phyloP scores from a whole-genome alignment of 2,888 invertebrate genomes.

The Lordiphosa andalusiaca region DNA sequence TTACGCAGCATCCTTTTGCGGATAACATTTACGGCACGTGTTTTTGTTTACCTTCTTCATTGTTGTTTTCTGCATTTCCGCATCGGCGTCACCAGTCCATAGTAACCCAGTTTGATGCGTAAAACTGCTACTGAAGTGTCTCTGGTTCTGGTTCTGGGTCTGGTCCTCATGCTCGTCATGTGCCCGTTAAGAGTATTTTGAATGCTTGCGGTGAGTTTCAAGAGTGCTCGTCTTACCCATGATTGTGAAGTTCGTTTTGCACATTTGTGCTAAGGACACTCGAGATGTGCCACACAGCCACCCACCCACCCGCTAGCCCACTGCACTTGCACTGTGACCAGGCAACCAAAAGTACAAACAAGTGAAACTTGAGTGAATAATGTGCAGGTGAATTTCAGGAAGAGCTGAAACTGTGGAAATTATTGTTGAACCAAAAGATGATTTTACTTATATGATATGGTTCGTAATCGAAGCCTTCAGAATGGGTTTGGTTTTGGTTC shows the following conservation, averaged over 20 bases:
- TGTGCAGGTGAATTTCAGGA: slow-evolving; percentile 14
- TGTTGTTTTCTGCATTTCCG: slow-evolving; percentile 48
- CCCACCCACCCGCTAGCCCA: slow-evolving; percentile 6
- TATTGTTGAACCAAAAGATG: neutral
- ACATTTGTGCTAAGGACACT: slow-evolving; percentile 67
- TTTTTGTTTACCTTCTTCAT: slow-evolving; percentile 69
- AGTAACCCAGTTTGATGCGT: slow-evolving; percentile 59
- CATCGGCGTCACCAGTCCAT: slow-evolving; percentile 32
- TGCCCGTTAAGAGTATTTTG: slow-evolving; percentile 51
- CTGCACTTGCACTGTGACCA: slow-evolving; percentile 6
- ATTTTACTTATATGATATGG: no score
- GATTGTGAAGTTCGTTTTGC: slow-evolving; percentile 59
- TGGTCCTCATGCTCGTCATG: slow-evolving; percentile 38
- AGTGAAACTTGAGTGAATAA: slow-evolving; percentile 48
- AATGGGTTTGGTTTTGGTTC: no score
- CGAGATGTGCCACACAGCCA: slow-evolving; percentile 57
- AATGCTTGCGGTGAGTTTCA: slow-evolving; percentile 55
- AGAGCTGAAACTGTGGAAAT: no score
- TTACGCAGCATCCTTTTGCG: slow-evolving; percentile 11
- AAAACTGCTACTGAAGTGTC: slow-evolving; percentile 27
- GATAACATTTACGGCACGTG: slow-evolving; percentile 58
- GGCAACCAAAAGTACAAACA: slow-evolving; percentile 18
- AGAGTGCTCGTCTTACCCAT: slow-evolving; percentile 51
- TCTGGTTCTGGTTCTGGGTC: slow-evolving; percentile 5
- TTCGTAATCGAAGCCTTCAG: no score